Evolutionary conservation across 2,888 invertebrate genomes (phyloP).

Genomic region (Drosophila mettleri): DNA sequence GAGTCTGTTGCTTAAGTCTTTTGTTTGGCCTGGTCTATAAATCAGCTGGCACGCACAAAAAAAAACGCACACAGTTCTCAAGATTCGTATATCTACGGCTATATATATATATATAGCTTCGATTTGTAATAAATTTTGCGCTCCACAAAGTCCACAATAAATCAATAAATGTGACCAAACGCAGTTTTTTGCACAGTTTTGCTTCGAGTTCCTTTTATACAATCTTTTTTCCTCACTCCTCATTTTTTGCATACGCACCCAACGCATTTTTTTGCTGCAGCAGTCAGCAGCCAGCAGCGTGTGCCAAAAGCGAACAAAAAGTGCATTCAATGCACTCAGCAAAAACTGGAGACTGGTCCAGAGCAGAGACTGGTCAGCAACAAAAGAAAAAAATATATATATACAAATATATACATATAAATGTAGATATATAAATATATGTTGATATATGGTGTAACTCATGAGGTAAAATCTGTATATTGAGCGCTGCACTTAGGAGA

Average conservation of each 20-base stretch:
- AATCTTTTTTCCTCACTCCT: neutral
- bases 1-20: slow-evolving; percentile 74
- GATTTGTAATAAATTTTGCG: slow-evolving; percentile 77
- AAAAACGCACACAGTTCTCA: slow-evolving; percentile 24
- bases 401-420: neutral
- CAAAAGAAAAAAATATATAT: slow-evolving; percentile 1
- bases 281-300: slow-evolving; percentile 59
- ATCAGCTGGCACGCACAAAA: slow-evolving; percentile 56
- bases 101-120: slow-evolving; percentile 54
- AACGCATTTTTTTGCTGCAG: slow-evolving; percentile 60
- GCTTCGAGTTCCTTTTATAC: slow-evolving; percentile 1
- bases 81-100: slow-evolving; percentile 4
- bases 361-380: slow-evolving; percentile 21
- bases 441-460: slow-evolving; percentile 3
- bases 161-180: slow-evolving; percentile 72
- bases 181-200: slow-evolving; percentile 61
- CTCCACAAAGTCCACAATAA: slow-evolving; percentile 53
- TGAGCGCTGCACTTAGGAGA: slow-evolving; percentile 1
- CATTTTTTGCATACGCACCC: slow-evolving; percentile 65
- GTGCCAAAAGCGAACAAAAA: slow-evolving; percentile 57
- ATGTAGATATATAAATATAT: neutral
- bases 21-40: slow-evolving; percentile 59
- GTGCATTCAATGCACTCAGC: slow-evolving; percentile 2
- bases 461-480: slow-evolving; percentile 31
- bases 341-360: slow-evolving; percentile 3